phyloP scores from a whole-genome alignment of 1,140 invertebrate species.

The Limonius californicus region DNA sequence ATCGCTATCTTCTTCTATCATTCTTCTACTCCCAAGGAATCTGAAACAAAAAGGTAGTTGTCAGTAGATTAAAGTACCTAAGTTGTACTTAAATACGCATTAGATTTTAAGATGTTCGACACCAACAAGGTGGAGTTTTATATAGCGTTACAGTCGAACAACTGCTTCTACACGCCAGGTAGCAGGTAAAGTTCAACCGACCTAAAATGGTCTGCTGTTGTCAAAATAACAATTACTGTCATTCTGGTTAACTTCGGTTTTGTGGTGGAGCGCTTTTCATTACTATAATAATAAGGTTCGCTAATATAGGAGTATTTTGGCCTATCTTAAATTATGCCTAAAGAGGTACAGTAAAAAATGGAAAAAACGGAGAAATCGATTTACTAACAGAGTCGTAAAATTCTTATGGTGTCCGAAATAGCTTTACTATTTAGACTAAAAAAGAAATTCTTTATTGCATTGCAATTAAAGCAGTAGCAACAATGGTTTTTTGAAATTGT shows the following conservation, averaged over 20 bases:
- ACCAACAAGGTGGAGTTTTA: conserved; percentile 23
- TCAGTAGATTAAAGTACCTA: not conserved
- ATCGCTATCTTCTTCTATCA: not conserved
- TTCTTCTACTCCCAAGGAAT: conserved; percentile 12
- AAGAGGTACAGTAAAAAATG: not conserved
- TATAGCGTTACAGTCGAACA: conserved; percentile 16
- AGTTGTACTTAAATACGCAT: conserved; percentile 34
- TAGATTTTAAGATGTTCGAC: conserved; percentile 27
- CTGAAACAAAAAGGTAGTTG: conserved; percentile 27
- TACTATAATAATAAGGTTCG: conserved; percentile 31
- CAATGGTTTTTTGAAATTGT: too few species aligned
- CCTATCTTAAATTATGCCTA: not conserved
- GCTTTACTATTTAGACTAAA: too few species aligned
- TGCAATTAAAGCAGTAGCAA: too few species aligned
- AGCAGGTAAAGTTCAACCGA: not conserved
- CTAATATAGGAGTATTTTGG: conserved; percentile 3
- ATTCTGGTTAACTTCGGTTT: conserved; percentile 24
- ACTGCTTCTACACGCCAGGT: not conserved
- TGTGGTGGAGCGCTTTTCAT: conserved; percentile 32
- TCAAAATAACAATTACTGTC: conserved; percentile 34
- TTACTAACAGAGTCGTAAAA: not conserved
- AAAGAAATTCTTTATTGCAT: too few species aligned
- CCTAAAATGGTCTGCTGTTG: conserved; percentile 16
- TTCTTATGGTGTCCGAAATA: too few species aligned
- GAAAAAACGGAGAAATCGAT: not conserved